Conservation (phyloP, 2,113 vertebrate species). For the Cephalopterus ornatus region DNA sequence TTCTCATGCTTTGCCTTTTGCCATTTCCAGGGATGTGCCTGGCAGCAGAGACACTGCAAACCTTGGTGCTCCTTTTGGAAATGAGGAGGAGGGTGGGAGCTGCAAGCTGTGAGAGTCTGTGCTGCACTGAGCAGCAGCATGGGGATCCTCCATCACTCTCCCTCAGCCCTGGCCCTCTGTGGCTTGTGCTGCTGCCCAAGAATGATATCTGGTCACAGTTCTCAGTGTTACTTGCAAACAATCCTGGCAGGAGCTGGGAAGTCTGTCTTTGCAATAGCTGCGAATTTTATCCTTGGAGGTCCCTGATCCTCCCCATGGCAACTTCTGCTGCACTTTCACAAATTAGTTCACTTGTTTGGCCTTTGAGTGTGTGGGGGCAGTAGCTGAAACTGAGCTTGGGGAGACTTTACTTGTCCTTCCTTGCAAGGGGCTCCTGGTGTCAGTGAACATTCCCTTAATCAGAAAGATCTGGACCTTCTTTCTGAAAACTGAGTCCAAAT, state of each 20-base stretch:
- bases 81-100: background rate
- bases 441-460: accelerated
- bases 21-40: background rate
- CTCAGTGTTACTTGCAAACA: background rate
- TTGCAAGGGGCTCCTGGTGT: background rate
- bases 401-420: background rate
- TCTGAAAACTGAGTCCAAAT: background rate
- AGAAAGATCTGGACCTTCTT: background rate
- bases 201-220: background rate
- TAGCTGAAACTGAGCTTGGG: background rate
- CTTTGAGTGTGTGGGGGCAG: background rate
- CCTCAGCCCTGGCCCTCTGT: no score
- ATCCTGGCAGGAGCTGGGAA: background rate
- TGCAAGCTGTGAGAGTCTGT: background rate
- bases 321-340: background rate
- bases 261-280: background rate
- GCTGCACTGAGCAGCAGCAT: background rate
- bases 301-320: background rate
- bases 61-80: background rate
- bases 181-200: background rate
- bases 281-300: background rate
- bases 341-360: background rate
- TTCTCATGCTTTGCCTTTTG: background rate
- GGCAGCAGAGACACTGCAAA: background rate
- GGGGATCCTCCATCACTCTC: background rate